Evolutionary conservation across 2,888 invertebrate genomes (phyloP).

Genomic region (Lasiommata megera): DNA sequence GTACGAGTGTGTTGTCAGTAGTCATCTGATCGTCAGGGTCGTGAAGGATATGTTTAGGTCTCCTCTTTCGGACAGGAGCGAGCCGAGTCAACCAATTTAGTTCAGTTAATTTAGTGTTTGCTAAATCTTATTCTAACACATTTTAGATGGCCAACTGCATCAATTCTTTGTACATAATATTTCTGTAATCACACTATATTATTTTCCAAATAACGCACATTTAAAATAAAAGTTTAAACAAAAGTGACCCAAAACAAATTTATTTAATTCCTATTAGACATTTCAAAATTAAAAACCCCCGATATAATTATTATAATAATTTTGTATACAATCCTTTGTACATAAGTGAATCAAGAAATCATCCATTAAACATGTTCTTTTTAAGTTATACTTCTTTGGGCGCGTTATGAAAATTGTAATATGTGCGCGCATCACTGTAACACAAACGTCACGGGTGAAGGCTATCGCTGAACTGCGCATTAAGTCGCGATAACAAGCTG

Average conservation of each 20-base stretch:
- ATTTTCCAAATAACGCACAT: background rate
- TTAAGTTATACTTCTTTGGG: background rate
- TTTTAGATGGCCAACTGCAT: background rate
- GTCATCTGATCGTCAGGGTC: too few species aligned
- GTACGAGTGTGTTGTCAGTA: too few species aligned
- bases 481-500: too few species aligned
- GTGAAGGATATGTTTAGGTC: too few species aligned
- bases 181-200: constrained; percentile 4
- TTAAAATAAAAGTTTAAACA: background rate
- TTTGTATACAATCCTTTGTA: background rate
- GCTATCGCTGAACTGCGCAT: too few species aligned
- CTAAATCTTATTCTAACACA: background rate
- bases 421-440: too few species aligned
- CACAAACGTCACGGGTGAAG: too few species aligned
- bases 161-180: constrained; percentile 8
- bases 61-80: too few species aligned
- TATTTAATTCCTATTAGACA: background rate
- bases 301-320: background rate
- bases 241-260: background rate
- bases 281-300: background rate
- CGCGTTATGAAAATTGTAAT: too few species aligned
- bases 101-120: background rate
- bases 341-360: too few species aligned
- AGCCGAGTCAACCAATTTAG: too few species aligned
- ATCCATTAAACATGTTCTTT: too few species aligned